These are phyloP conservation scores for Dolichallabes microphthalmus DNA, from an alignment of 2,113 vertebrate genomes.

Conservation along the genomic window DNA sequence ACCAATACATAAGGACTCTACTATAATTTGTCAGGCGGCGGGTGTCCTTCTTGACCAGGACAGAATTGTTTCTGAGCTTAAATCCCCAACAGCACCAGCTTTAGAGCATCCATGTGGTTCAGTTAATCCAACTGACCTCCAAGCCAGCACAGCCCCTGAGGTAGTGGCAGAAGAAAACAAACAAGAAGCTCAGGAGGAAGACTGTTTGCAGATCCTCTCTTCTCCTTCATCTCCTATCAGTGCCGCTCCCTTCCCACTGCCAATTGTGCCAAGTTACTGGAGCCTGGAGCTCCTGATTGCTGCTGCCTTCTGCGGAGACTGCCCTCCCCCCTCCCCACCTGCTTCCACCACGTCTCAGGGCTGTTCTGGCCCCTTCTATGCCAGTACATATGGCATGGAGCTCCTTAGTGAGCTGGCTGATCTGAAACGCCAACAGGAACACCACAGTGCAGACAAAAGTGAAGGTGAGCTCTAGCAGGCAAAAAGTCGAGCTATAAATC, in stretches of 20 bases:
- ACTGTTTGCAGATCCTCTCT: neutral
- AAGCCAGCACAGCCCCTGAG: neutral
- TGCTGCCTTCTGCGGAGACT: slow-evolving; percentile 80
- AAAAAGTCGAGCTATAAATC: neutral
- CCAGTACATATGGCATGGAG: slow-evolving; percentile 83
- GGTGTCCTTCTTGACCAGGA: slow-evolving; percentile 55
- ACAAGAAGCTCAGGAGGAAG: slow-evolving; percentile 11
- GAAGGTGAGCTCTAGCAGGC: slow-evolving; percentile 72
- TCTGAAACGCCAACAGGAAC: slow-evolving; percentile 79
- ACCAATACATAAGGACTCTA: slow-evolving; percentile 56
- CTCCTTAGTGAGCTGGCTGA: slow-evolving; percentile 93
- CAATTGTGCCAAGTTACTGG: slow-evolving; percentile 71
- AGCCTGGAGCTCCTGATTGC: slow-evolving; percentile 90
- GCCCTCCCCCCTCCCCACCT: slow-evolving; percentile 69
- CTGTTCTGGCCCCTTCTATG: slow-evolving; percentile 56
- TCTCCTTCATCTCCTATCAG: slow-evolving; percentile 26
- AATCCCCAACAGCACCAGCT: slow-evolving; percentile 26
- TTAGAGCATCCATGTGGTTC: slow-evolving; percentile 14
- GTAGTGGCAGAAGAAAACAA: slow-evolving; percentile 6
- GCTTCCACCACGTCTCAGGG: slow-evolving; percentile 57
- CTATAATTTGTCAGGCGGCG: slow-evolving; percentile 64
- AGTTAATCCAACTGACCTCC: slow-evolving; percentile 19
- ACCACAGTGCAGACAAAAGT: slow-evolving; percentile 60
- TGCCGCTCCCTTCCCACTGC: slow-evolving; percentile 46
- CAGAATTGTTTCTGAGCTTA: slow-evolving; percentile 54